Percentiles rank a stretch among this genome's conserved stretches.
phyloP scores from a whole-genome alignment of 2,797 vertebrate genomes.

The Sternotherus odoratus region DNA sequence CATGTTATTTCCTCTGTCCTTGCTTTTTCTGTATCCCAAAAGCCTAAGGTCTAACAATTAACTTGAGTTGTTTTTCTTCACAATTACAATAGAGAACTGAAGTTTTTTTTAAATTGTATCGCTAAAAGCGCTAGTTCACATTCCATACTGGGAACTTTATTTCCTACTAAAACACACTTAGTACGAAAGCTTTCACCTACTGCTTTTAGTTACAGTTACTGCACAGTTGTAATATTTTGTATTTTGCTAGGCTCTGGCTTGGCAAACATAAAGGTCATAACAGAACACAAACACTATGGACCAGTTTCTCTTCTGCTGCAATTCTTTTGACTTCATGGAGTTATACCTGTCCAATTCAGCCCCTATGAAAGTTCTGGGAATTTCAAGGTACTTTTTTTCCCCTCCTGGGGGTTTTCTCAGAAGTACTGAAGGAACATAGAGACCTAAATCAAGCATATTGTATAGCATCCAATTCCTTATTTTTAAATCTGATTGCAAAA shows the following conservation, averaged over 20 bases:
- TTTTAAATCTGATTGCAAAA: not conserved
- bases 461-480: not conserved
- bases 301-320: slow-evolving; percentile 1
- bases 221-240: not conserved
- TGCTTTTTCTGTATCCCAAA: not conserved
- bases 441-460: not conserved
- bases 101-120: not conserved
- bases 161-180: not conserved
- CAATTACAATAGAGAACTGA: not conserved
- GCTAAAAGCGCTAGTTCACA: not conserved
- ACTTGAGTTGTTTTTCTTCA: not conserved
- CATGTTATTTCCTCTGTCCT: not conserved
- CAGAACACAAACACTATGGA: not conserved
- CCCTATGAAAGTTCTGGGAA: not conserved
- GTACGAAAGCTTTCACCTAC: not conserved
- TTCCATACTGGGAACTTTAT: not conserved
- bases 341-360: accelerated
- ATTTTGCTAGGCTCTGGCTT: not conserved
- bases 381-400: not conserved
- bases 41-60: not conserved
- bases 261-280: not conserved
- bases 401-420: not conserved
- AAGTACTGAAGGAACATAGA: not conserved
- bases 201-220: not conserved
- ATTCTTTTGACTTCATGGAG: not conserved